Conservation (phyloP, 2,797 vertebrate species). For the Dryobates pubescens region DNA sequence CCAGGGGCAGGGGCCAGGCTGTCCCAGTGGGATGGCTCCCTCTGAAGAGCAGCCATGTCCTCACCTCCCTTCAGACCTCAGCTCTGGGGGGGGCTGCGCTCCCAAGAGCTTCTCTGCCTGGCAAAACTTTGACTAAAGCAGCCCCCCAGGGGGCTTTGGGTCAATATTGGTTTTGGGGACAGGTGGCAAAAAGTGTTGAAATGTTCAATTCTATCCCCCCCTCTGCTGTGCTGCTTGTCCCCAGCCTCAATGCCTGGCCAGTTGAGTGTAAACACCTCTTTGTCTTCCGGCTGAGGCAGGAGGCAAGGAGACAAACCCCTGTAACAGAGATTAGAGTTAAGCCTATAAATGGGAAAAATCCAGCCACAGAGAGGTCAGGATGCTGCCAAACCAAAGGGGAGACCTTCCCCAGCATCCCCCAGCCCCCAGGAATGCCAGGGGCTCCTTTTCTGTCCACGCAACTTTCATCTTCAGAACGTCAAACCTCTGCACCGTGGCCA, state of each 20-base stretch:
- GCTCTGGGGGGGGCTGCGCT: background rate
- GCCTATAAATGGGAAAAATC: conserved; percentile 72
- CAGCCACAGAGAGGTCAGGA: conserved; percentile 52
- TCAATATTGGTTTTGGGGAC: conserved; percentile 88
- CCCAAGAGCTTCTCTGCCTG: conserved; percentile 81
- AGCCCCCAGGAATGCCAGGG: background rate
- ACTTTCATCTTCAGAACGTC: rapidly evolving
- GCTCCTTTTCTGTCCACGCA: background rate
- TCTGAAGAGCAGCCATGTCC: background rate
- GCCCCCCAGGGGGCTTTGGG: conserved; percentile 80
- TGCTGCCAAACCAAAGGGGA: rapidly evolving
- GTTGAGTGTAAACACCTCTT: conserved; percentile 87
- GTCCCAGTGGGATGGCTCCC: conserved; percentile 47
- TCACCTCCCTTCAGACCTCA: background rate
- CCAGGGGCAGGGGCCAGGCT: background rate
- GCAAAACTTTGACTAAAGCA: conserved; percentile 83
- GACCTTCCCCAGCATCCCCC: background rate
- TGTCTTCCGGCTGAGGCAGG: conserved; percentile 85
- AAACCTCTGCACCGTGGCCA: rapidly evolving
- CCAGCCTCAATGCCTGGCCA: conserved; percentile 79
- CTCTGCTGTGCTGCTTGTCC: conserved; percentile 84
- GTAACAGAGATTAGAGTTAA: conserved; percentile 77
- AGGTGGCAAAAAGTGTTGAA: conserved; percentile 85
- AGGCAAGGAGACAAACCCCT: conserved; percentile 76
- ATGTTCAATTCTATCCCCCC: conserved; percentile 83